phyloP scores from a whole-genome alignment of 2,888 invertebrate genomes.

The Neocrepidodera transversa region DNA sequence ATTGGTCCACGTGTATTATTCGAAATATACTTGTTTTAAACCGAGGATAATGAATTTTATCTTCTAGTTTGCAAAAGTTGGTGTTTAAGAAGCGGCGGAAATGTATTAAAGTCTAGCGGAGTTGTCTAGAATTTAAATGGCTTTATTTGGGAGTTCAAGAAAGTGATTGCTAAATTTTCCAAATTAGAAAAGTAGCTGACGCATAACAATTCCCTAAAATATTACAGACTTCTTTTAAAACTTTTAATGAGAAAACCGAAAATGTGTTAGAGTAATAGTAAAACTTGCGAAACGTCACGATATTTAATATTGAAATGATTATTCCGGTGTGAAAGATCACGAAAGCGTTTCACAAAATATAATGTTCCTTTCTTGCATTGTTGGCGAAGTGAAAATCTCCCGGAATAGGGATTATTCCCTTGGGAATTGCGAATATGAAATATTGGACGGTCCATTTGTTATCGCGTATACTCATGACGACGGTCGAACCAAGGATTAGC shows the following conservation, averaged over 20 bases:
- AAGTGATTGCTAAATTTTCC: slow-evolving; percentile 15
- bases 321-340: slow-evolving; percentile 1
- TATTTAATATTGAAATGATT: not conserved
- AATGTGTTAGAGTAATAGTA: not conserved
- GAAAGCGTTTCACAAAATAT: slow-evolving; percentile 12
- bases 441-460: slow-evolving; percentile 20
- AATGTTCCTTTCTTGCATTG: slow-evolving; percentile 12
- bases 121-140: slow-evolving; percentile 11
- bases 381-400: slow-evolving; percentile 12
- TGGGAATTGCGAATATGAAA: slow-evolving; percentile 21
- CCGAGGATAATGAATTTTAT: slow-evolving; percentile 18
- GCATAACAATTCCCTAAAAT: slow-evolving; percentile 1
- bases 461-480: slow-evolving; percentile 13
- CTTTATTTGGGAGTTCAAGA: slow-evolving; percentile 2
- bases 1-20: too few species aligned
- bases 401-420: slow-evolving; percentile 12
- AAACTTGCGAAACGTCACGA: too few species aligned
- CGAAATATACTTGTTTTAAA: slow-evolving; percentile 6
- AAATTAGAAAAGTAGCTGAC: slow-evolving; percentile 13
- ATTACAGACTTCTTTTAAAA: not conserved
- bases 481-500: slow-evolving; percentile 13
- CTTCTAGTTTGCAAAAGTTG: slow-evolving; percentile 16
- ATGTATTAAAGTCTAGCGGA: slow-evolving; percentile 3
- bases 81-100: not conserved
- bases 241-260: not conserved